Conservation (phyloP, 2,113 vertebrate genomes). For the Antechinus flavipes region DNA sequence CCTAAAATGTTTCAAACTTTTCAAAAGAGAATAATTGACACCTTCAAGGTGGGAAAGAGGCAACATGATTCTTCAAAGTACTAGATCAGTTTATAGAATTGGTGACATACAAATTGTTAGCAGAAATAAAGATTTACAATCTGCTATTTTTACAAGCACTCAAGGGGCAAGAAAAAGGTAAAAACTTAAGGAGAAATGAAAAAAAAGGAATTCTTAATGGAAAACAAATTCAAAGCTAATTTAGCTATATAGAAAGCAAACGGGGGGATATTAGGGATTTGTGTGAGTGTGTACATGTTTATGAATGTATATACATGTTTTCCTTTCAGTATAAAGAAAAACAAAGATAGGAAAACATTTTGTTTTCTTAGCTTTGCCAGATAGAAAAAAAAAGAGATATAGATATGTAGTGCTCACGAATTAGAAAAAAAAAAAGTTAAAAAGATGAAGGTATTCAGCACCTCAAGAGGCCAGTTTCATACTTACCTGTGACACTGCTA, state of each 20-base stretch:
- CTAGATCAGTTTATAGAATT: neutral
- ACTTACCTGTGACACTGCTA: neutral
- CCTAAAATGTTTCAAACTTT: too few species aligned
- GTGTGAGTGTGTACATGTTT: neutral
- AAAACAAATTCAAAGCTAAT: neutral
- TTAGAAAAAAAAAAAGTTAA: neutral
- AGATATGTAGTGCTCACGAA: neutral
- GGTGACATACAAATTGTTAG: neutral
- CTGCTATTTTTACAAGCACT: neutral
- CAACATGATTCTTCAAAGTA: neutral
- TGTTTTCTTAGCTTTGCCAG: neutral
- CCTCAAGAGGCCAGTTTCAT: neutral
- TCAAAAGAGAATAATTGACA: too few species aligned
- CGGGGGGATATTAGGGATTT: too few species aligned
- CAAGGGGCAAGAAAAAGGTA: neutral
- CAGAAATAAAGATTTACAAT: neutral
- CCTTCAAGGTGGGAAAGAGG: too few species aligned
- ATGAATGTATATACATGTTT: neutral
- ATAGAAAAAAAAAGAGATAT: neutral
- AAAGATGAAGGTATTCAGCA: neutral
- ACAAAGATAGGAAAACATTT: neutral
- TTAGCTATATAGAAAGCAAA: neutral
- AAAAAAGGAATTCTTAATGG: neutral
- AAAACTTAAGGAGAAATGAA: neutral
- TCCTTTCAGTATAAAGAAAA: neutral